These are phyloP conservation scores for Apotomis betuletana DNA, from an alignment of 2,888 invertebrate species.

Conservation along the genomic window DNA sequence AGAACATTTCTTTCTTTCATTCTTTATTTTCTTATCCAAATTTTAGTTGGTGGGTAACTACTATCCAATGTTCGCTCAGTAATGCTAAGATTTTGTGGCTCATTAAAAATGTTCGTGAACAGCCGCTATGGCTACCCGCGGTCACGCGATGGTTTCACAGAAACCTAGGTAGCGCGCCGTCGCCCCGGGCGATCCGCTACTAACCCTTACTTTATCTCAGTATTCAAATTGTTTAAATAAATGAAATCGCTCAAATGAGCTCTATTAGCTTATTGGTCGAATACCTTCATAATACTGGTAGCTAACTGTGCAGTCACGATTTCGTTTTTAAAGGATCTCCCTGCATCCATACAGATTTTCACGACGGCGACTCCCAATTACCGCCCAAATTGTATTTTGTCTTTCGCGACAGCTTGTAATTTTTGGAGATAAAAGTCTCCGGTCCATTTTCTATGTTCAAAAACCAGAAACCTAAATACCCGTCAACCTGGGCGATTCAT, in stretches of 20 bases:
- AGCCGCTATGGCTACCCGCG: slow-evolving; percentile 53
- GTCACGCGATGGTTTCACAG: slow-evolving; percentile 24
- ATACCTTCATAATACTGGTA: neutral
- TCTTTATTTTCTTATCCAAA: too few species aligned
- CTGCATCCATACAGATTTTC: too few species aligned
- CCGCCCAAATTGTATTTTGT: too few species aligned
- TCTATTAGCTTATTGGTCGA: slow-evolving; percentile 8
- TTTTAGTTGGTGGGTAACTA: slow-evolving; percentile 42
- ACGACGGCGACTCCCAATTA: too few species aligned
- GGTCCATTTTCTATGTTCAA: too few species aligned
- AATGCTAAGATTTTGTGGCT: slow-evolving; percentile 49
- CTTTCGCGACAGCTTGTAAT: too few species aligned
- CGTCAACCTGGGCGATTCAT: too few species aligned
- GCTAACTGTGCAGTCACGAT: neutral
- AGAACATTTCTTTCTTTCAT: too few species aligned
- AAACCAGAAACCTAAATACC: too few species aligned
- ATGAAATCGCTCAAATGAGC: slow-evolving; percentile 16
- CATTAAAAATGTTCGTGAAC: slow-evolving; percentile 60
- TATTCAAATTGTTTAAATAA: slow-evolving; percentile 23
- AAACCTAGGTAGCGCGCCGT: slow-evolving; percentile 34
- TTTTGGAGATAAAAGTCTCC: too few species aligned
- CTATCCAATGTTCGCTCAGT: slow-evolving; percentile 55
- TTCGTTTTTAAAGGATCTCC: neutral
- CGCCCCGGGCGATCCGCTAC: slow-evolving; percentile 23
- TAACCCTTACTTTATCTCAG: slow-evolving; percentile 23